Base-by-base conservation (phyloP, 1,140 invertebrate genomes). In the Mercenaria mercenaria region DNA sequence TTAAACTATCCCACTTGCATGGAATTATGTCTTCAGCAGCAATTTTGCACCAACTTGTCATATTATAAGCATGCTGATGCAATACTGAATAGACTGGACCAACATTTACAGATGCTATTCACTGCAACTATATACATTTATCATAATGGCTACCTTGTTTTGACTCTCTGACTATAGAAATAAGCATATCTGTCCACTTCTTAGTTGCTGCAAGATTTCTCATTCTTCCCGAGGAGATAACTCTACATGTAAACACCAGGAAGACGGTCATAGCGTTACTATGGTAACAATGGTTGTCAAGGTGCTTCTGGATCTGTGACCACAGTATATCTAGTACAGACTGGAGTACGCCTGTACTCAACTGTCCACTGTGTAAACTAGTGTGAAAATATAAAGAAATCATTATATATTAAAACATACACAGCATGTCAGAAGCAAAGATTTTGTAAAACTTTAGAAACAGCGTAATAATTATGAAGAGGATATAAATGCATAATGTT, bases 211-310 rank as follows among this genome's bases (percentile, higher is more conserved):
- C 91, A 8, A 96, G 90, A 61, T 92, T 93, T 87, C 97, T 95
- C 11, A 97, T 95, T 23, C 92, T 94, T 32, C 74, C 93, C 81
- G 96, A 96, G 0, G 96, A 96, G 32, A 96, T 96, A n/a, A 97
- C 95, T 23, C 96, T 96, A 59, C 97, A 93, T 10, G 97, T 93
- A 93, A 97, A 97, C 23, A 97, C 96, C 10, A 97, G 93, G 89
- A 97, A 96, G 93, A 97, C 97, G 13, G 97, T 97, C 88, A 89
- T 56, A 37, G 26, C 29, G 37, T 89, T 89, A 39, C 52, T 82
- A 83, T 89, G 29, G 37, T n/a, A 61, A 80, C 89, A 47, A 39
- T 39, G 81, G 52, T 56, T 91, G 32, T 88, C 67, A 41, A 95
- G 50, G 20, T 95, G 85, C 59, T 87, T 92, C 85, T 91, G 80